phyloP scores from a whole-genome alignment of 2,113 vertebrate genomes.

The Martes martes region DNA sequence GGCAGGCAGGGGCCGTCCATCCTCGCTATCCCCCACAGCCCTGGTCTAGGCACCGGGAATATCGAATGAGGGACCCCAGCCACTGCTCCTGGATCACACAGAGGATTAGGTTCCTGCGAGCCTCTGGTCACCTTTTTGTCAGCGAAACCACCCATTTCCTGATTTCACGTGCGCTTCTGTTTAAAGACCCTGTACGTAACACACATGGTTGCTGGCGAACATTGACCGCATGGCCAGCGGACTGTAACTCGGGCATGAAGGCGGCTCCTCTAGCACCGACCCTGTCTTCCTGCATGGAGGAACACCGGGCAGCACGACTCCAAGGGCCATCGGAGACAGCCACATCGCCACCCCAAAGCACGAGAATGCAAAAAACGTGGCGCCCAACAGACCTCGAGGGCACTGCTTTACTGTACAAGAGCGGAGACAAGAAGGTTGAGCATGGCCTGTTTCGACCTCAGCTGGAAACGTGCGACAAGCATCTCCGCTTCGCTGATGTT shows the following conservation, averaged over 20 bases:
- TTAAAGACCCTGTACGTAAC: not conserved
- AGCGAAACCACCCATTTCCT: not conserved
- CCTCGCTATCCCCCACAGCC: not conserved
- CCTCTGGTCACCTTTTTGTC: not conserved
- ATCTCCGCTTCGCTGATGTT: not conserved
- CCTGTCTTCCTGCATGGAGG: no score
- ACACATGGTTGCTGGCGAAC: not conserved
- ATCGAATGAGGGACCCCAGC: not conserved
- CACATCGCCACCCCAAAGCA: not conserved
- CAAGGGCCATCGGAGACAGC: not conserved
- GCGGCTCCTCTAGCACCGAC: not conserved
- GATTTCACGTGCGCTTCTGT: not conserved
- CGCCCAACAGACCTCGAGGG: not conserved
- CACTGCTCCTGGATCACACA: not conserved
- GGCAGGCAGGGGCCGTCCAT: not conserved
- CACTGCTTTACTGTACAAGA: not conserved
- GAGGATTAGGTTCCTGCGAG: not conserved
- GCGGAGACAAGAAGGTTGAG: not conserved
- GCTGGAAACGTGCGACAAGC: not conserved
- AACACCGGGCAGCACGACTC: not conserved
- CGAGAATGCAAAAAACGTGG: not conserved
- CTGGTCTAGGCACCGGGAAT: not conserved
- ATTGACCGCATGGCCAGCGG: not conserved
- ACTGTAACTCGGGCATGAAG: fast-evolving
- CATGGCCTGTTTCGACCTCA: not conserved